phyloP scores from a whole-genome alignment of 2,888 invertebrate species.

The Escarpia spicata region DNA sequence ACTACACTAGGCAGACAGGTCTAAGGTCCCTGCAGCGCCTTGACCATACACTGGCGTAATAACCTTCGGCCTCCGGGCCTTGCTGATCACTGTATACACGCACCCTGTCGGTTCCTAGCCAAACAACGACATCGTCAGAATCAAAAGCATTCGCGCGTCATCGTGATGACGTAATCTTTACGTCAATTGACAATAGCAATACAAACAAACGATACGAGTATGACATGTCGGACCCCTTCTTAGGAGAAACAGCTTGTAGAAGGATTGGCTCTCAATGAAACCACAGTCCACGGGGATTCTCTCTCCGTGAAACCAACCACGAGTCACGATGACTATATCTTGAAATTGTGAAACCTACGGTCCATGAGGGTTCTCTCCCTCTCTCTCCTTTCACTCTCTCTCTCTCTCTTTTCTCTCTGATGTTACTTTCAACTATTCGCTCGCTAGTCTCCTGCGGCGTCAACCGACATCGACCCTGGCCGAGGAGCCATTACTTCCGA shows the following conservation, averaged over 20 bases:
- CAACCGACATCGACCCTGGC: neutral
- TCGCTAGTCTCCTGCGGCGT: neutral
- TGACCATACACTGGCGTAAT: neutral
- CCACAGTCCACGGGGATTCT: too few species aligned
- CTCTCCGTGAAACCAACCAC: too few species aligned
- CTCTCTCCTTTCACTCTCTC: constrained; percentile 6
- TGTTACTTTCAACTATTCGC: neutral
- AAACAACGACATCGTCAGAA: neutral
- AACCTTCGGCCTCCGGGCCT: too few species aligned
- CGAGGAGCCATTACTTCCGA: neutral
- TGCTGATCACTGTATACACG: neutral
- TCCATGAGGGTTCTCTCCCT: neutral
- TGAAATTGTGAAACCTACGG: too few species aligned
- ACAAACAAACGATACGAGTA: neutral
- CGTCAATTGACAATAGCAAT: neutral
- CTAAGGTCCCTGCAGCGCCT: too few species aligned
- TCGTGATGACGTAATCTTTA: neutral
- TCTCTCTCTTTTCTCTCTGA: neutral
- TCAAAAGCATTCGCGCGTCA: neutral
- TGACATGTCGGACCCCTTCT: too few species aligned
- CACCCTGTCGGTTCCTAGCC: neutral
- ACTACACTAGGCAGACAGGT: too few species aligned
- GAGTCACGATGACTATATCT: too few species aligned
- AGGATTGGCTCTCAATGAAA: too few species aligned
- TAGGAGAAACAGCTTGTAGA: too few species aligned